phyloP scores from a whole-genome alignment of 2,888 invertebrate genomes.

The Falcaria lacertinaria region DNA sequence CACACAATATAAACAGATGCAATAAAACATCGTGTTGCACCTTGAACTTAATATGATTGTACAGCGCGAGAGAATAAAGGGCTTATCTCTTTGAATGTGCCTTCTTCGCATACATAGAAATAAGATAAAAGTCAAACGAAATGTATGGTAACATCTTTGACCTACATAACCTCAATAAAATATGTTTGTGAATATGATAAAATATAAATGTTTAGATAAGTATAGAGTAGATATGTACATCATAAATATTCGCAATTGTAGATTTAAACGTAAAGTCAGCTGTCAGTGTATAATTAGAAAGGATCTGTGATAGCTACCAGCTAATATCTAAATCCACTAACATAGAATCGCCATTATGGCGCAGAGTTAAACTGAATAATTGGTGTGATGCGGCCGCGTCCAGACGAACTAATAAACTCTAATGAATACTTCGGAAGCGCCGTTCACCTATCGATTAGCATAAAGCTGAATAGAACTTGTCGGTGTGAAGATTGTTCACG shows the following conservation, averaged over 20 bases:
- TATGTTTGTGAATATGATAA: not conserved
- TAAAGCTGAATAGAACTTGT: no score
- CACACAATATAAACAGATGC: no score
- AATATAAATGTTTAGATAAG: not conserved
- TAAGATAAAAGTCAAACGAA: not conserved
- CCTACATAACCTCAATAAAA: not conserved
- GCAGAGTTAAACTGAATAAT: slow-evolving; percentile 22
- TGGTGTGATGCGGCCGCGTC: slow-evolving; percentile 16
- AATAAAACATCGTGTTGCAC: no score
- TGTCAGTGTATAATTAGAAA: not conserved
- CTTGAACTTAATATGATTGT: no score
- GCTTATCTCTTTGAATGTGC: no score
- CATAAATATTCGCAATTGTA: no score
- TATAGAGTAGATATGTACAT: no score
- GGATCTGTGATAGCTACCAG: not conserved
- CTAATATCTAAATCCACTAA: slow-evolving; percentile 13
- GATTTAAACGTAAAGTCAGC: not conserved
- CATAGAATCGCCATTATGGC: slow-evolving; percentile 25
- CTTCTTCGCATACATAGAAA: no score
- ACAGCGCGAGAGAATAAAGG: no score
- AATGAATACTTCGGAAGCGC: not conserved
- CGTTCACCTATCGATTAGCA: no score
- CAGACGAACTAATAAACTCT: slow-evolving; percentile 25
- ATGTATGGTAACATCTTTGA: not conserved
- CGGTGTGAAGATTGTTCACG: no score